Evolutionary conservation across 2,797 vertebrate species (phyloP).

Genomic region (Phataginus tetradactyla): DNA sequence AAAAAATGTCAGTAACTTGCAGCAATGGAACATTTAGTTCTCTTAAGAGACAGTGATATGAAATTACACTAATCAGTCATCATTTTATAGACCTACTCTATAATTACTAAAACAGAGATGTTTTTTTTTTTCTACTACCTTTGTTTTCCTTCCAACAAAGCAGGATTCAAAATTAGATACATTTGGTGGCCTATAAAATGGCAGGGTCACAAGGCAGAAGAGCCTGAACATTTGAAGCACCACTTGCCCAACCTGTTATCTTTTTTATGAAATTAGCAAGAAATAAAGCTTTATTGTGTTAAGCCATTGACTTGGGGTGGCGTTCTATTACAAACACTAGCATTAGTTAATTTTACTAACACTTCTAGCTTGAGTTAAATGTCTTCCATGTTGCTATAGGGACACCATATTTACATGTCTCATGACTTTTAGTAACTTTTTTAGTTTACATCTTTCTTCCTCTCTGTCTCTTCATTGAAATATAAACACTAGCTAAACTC

Average conservation of each 20-base stretch:
- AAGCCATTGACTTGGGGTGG: background rate
- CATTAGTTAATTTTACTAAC: background rate
- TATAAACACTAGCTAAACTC: background rate
- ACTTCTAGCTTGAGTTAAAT: background rate
- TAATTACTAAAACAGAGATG: background rate
- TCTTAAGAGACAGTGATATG: background rate
- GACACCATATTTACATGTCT: background rate
- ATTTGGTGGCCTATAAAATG: background rate
- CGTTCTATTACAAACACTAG: background rate
- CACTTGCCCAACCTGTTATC: background rate
- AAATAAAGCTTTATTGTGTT: background rate
- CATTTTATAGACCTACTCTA: background rate
- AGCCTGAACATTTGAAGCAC: background rate
- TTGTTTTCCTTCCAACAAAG: background rate
- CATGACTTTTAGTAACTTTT: background rate
- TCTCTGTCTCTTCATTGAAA: background rate
- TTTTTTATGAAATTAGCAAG: background rate
- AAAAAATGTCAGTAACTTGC: background rate
- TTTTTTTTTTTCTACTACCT: background rate
- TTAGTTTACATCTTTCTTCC: background rate
- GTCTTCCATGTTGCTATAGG: background rate
- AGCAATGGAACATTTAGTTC: background rate
- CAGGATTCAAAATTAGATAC: background rate
- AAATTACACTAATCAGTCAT: background rate
- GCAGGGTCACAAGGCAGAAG: too few relatives aligned